Evolutionary conservation across 2,113 vertebrate genomes (phyloP).

Genomic region (Pimephales promelas): DNA sequence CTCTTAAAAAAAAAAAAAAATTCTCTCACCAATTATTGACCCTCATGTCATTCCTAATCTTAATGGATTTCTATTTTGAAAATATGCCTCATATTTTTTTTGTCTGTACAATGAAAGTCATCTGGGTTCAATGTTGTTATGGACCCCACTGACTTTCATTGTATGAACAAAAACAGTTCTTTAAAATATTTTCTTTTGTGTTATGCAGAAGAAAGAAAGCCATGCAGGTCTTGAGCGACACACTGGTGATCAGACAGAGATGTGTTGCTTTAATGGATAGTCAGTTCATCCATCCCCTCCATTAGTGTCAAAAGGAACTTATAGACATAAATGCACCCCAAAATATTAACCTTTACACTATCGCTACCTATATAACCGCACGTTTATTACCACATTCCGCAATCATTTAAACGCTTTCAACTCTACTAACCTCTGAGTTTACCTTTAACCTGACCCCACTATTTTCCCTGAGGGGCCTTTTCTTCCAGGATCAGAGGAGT

Average conservation of each 20-base stretch:
- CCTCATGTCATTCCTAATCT: no score
- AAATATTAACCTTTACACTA: background rate
- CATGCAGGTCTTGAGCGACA: no score
- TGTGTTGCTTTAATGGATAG: background rate
- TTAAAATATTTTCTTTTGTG: no score
- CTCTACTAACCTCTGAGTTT: constrained; percentile 47
- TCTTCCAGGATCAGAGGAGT: constrained; percentile 38
- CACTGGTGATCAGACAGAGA: background rate
- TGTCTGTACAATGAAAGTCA: background rate
- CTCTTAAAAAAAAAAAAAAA: background rate
- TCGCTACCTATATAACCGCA: constrained; percentile 2
- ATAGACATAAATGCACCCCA: constrained; percentile 34
- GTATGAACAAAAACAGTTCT: no score
- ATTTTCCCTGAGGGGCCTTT: constrained; percentile 45
- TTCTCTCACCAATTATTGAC: no score
- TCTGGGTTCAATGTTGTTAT: background rate
- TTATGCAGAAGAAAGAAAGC: no score
- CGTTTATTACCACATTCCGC: constrained; percentile 52
- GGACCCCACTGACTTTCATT: background rate
- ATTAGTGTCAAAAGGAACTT: constrained; percentile 19
- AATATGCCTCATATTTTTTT: no score
- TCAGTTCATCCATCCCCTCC: background rate
- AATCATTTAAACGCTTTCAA: constrained; percentile 56
- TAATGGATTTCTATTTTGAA: no score
- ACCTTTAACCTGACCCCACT: constrained; percentile 56